Evolutionary conservation across 2,113 vertebrate species (phyloP), one percentile per base, ranked within the genome.

Genomic region (Chunga burmeisteri): DNA sequence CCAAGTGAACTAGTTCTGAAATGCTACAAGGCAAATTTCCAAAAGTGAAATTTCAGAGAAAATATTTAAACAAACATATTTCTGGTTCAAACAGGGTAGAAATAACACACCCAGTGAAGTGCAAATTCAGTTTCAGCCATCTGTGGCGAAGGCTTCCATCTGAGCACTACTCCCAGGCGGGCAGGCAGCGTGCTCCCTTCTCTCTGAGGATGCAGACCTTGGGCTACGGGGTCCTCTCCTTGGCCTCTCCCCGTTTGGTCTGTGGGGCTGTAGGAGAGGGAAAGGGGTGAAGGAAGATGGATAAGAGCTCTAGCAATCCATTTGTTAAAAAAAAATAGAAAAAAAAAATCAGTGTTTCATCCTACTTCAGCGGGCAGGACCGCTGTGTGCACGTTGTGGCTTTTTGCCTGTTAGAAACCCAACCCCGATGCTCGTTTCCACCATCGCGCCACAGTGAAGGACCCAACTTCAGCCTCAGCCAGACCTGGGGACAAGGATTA

Each of bases 51-150:
- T 93, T 96, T 90, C 71, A 92, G 71, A 90, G 74, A 88, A 94
- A 96, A 96, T 90, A 95, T 94, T 92, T 94, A 96, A 96, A 91
- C 78, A 91, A 96, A 96, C 96, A 96, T 82, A 94, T 95, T 96
- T 93, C 53, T 96, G 85, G 96, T 96, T 96, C 93, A 96, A 85
- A 82, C 40, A 50, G 93, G 66, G 74, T 93, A 95, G 87, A 92
- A 94, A 66, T 94, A 94, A 82, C 66, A 94, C 62, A 88, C 49
- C 78, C 87, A 90, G 55, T 66, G 85, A 90, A 90, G 63, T 77
- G 90, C 75, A 95, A 96, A 95, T 56, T 90, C 53, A 2, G 36
- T 86, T 92, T 61, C 78, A 94, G 66, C 90, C 96, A 96, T 94
- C 87, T 96, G 96, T 93, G 71, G 53, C 40, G 70, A 84, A 93